Percentiles rank a stretch among this genome's conserved stretches.
Evolutionary conservation across 2,888 invertebrate species (phyloP).

Genomic region (Temnothorax unifasciatus): DNA sequence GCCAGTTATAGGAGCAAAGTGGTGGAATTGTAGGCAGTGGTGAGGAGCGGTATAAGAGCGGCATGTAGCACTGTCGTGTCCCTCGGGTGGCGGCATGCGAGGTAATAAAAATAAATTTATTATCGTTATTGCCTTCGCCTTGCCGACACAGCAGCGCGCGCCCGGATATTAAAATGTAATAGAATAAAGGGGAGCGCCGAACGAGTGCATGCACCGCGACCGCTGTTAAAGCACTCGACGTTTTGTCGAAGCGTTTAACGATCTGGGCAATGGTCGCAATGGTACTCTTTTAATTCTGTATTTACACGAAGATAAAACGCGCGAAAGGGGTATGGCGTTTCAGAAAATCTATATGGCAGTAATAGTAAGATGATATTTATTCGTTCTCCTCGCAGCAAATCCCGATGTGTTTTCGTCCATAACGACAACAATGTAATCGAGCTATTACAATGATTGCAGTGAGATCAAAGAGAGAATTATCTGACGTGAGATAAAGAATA

Average conservation of each 20-base stretch:
- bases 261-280: neutral
- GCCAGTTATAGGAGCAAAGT: constrained; percentile 15
- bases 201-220: constrained; percentile 9
- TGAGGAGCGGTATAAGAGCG: constrained; percentile 39
- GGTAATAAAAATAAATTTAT: constrained; percentile 81
- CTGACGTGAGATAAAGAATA: neutral
- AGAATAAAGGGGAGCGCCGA: constrained; percentile 62
- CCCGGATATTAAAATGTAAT: constrained; percentile 75
- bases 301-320: constrained; percentile 11
- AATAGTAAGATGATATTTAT: neutral
- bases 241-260: constrained; percentile 51
- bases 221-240: constrained; percentile 22
- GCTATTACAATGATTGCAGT: neutral
- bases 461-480: neutral
- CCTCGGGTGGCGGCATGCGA: constrained; percentile 62
- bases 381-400: neutral
- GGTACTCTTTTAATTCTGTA: constrained; percentile 19
- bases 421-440: neutral
- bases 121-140: constrained; percentile 74
- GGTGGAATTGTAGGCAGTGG: constrained; percentile 36
- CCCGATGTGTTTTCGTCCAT: neutral
- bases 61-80: constrained; percentile 46
- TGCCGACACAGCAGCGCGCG: constrained; percentile 49
- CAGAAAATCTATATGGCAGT: neutral
- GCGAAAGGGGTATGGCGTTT: neutral